Evolutionary conservation across 2,113 vertebrate species (phyloP).

Genomic region (Capreolus pygargus): DNA sequence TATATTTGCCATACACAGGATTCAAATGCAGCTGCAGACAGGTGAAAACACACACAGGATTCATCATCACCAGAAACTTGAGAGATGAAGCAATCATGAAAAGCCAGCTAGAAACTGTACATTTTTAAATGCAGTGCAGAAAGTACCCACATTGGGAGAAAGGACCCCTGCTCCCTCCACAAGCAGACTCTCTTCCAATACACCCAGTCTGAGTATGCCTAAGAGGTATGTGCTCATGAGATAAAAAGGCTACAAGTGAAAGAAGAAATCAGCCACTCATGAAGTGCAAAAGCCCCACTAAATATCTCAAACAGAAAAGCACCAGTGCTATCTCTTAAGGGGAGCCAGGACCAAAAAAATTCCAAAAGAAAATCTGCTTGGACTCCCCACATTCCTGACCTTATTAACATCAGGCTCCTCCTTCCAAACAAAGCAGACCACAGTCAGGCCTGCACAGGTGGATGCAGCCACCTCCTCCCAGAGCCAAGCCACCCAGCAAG

Average conservation of each 20-base stretch:
- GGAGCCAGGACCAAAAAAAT: slow-evolving; percentile 27
- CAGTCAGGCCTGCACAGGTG: slow-evolving; percentile 41
- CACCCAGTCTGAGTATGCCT: not conserved
- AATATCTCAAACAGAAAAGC: slow-evolving; percentile 9
- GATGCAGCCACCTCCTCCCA: not conserved
- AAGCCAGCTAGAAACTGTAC: not conserved
- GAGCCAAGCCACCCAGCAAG: not conserved
- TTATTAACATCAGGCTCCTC: slow-evolving; percentile 40
- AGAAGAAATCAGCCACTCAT: not conserved
- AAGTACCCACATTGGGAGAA: not conserved
- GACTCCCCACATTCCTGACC: slow-evolving; percentile 59
- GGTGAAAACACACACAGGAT: slow-evolving; percentile 22
- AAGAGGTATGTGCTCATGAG: not conserved
- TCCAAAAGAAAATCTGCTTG: slow-evolving; percentile 44
- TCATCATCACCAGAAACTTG: not conserved
- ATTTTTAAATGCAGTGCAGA: not conserved
- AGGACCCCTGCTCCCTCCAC: not conserved
- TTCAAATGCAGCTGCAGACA: slow-evolving; percentile 19
- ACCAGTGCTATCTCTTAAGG: slow-evolving; percentile 22
- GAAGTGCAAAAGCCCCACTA: not conserved
- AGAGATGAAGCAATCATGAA: not conserved
- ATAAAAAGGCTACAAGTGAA: not conserved
- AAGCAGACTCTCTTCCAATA: not conserved
- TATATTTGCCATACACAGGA: not conserved
- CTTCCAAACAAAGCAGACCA: slow-evolving; percentile 63